Evolutionary conservation across 2,113 vertebrate genomes (phyloP), one percentile per base, ranked within the genome.

Genomic region (Elgaria multicarinata): DNA sequence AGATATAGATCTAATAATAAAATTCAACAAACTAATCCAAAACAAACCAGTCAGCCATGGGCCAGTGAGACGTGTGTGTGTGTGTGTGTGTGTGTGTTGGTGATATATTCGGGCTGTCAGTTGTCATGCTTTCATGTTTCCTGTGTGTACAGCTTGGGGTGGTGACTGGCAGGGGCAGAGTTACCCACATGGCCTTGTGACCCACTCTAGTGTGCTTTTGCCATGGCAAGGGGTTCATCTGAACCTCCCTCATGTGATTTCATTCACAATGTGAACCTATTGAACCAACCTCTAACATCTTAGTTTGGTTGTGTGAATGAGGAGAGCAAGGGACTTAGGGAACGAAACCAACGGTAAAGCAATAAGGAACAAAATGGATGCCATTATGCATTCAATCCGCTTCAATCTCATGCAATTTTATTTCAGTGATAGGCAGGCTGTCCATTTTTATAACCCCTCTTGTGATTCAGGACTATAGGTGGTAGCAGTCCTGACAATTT

Each of bases 361-460:
- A 55, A 66, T 50, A 83, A 83, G 88, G 93, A 62, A 92, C 6
- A n/a, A 83, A 92, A 95, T 93, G 88, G 77, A 91, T 93, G 36
- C 87, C 91, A 75, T 85, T 90, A 92, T 94, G 91, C 89, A 92
- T 77, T 92, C 91, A 62, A 96, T 95, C 64, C 74, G 90, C 88
- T 92, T 89, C 91, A 95, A 89, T 93, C 39, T 84, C 89, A 86
- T 76, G 90, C 90, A 91, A 95, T 87, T 93, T 92, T 92, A 92
- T 91, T 58, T 55, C 91, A 90, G 64, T 77, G 78, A 66, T 90
- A 88, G 80, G 39, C 93, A 86, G 77, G 22, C n/a, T 66, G 39
- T 66, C 53, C 83, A 90, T 94, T 94, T 96, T 92, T 94, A 89
- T 90, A 95, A 93, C 84, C 44, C 53, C 39, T 83, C 90, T 94